Base-by-base conservation (phyloP, 1,140 invertebrate species). In the Aphaenogaster floridana region DNA sequence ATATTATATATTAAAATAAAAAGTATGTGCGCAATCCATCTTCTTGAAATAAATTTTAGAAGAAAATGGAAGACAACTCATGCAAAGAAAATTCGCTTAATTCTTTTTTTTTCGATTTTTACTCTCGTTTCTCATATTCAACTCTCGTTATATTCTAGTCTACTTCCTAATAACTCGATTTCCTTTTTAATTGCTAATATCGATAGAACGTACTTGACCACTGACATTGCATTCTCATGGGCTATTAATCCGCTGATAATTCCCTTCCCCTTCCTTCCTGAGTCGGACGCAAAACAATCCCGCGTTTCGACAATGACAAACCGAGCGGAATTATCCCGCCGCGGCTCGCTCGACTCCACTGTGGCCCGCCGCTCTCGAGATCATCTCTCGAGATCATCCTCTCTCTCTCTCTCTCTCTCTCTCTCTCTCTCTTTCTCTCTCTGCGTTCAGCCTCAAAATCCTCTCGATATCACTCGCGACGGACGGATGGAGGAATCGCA, bases 401-500 rank as follows among this genome's bases (percentile, higher is more conserved):
- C 50, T 61, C 36, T 64, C 52, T 48, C 36, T 64, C 52, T 48
- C 80, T 69, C 48, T 68, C 50, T 79, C 48, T 81, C 57, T 76
- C 50, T 76, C 7, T 48, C 36, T 84, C 63, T 89, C 66, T 63
- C 63, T 78, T 28, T 84, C 66, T 28, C 61, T 80, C 34, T 54
- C 59, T 52, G 28, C 61, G 13, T 54, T 50, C 21, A 28, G 17
- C 52, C 9, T 63, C 28, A 28, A 86, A 79, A 86, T 79, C 68
- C 63, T 84, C 78, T 72, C 78, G 52, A 77, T 69, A 72, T 72
- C 54, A 66, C 78, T 87, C 64, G 52, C 42, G 63, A 69, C 52
- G 39, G 45, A 54, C 42, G 71, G 83, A 76, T 45, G 78, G 52
- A 87, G 76, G 80, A 72, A 89, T 87, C 83, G 83, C 66, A 72